A percentile compares a stretch with the other conserved stretches of the same genome.
Conservation (phyloP, 2,113 vertebrate species). For the Tympanuchus pallidicinctus region DNA sequence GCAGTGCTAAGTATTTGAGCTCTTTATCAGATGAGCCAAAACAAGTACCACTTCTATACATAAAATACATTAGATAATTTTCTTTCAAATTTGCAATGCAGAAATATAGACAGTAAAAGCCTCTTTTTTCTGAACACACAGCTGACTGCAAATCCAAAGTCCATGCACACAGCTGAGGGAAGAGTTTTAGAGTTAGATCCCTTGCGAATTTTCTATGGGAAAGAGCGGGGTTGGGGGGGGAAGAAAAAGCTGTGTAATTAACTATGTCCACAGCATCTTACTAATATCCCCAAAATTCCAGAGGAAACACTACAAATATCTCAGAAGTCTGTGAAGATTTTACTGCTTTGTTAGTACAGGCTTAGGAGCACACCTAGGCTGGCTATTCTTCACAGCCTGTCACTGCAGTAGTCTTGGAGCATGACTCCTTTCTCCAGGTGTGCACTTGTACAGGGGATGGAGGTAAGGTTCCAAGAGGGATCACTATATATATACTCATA, state of each 20-base stretch:
- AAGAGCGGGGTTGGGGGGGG: accelerated
- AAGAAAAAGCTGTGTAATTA: background rate
- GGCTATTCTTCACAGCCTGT: background rate
- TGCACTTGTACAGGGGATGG: background rate
- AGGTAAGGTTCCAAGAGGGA: background rate
- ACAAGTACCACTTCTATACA: background rate
- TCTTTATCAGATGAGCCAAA: background rate
- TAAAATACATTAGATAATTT: background rate
- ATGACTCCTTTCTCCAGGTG: background rate
- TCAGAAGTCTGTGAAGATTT: background rate
- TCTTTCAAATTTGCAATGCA: background rate
- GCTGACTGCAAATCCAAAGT: background rate
- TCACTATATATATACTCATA: too few relatives aligned
- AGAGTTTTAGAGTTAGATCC: background rate
- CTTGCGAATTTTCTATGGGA: background rate
- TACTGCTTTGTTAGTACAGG: background rate
- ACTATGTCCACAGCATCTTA: background rate
- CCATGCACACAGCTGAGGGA: background rate
- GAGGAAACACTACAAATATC: background rate
- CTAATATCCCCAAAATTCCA: background rate
- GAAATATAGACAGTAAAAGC: background rate
- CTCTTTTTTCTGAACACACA: background rate
- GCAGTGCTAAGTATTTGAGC: background rate
- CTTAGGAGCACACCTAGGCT: background rate
- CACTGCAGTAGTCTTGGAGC: background rate